phyloP scores from a whole-genome alignment of 1,140 invertebrate genomes.

The Ectropis grisescens region DNA sequence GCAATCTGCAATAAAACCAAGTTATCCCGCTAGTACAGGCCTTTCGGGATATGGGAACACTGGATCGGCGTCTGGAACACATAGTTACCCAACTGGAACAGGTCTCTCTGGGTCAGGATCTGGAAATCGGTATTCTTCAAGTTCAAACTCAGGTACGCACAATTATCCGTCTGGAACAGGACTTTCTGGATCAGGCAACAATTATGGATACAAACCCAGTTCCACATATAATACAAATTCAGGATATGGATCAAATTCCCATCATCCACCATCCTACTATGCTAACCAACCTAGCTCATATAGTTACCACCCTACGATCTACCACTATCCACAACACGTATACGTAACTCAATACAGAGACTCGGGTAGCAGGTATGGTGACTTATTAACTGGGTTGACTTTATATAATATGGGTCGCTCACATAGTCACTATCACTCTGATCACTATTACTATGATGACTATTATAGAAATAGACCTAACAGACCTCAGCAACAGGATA shows the following conservation, averaged over 20 bases:
- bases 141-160: not conserved
- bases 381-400: conserved; percentile 45
- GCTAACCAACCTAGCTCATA: conserved; percentile 4
- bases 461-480: conserved; percentile 44
- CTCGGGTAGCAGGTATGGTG: conserved; percentile 43
- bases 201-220: conserved; percentile 6
- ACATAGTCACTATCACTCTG: conserved; percentile 31
- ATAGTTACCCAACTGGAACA: conserved; percentile 8
- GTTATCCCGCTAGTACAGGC: conserved; percentile 4
- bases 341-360: conserved; percentile 50
- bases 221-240: conserved; percentile 17
- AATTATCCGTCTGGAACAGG: conserved; percentile 3
- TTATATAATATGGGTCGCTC: conserved; percentile 56
- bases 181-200: not conserved
- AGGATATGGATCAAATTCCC: conserved; percentile 15
- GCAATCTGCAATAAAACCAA: too few relatives aligned
- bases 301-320: conserved; percentile 20
- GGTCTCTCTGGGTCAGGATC: conserved; percentile 11
- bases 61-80: not conserved
- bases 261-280: conserved; percentile 2
- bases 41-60: conserved; percentile 1
- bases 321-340: conserved; percentile 41
- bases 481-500: conserved; percentile 8
- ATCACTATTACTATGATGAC: conserved; percentile 54
- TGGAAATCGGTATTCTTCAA: not conserved